Base-by-base conservation (phyloP, 1,140 invertebrate genomes). In the Hermetia illucens region DNA sequence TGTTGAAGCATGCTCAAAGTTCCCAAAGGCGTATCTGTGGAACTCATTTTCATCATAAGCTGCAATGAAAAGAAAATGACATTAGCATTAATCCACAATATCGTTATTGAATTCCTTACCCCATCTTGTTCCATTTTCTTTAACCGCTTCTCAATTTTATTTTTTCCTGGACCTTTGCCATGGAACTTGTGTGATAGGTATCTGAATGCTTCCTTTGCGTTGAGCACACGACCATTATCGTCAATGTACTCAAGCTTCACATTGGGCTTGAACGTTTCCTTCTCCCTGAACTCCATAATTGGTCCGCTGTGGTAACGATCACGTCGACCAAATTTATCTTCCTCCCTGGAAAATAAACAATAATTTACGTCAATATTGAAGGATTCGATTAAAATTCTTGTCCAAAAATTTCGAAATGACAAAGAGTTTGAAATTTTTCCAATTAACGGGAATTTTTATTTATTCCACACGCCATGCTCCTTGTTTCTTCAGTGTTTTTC, bases 131-230 rank as follows among this genome's bases (percentile, higher is more conserved):
- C 82, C 40, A 77, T 67, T 64, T 98, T 97, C 58, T 95, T 94
- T 63, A 90, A 78, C 52, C 94, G 72, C 62, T 98, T 99, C 59
- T 98, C 96, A 49, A 78, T 75, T 66, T 99, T 98, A 67, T 96
- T 98, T 62, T 98, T 98, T 32, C 95, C 94, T 6, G 93, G 91
- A 13, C 92, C 93, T 70, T 98, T 98, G 16, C 96, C 96, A 67
- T 99, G 96, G 62, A 99, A 99, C 64, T 96, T 94, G 59, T 98
- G 93, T 13, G 88, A 93, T 12, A 95, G 64, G 67, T 89, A 87
- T 47, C 83, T 72, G 63, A 98, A 99, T 13, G 96, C 96, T 71
- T 98, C 95, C 62, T 99, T 99, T 19, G 82, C 77, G 49, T 79
- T 86, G 36, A 98, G 69, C 38, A 85, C 72, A 27, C 68, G 61